Base-by-base conservation (phyloP, 2,113 vertebrate genomes). In the Dermatemys mawii region DNA sequence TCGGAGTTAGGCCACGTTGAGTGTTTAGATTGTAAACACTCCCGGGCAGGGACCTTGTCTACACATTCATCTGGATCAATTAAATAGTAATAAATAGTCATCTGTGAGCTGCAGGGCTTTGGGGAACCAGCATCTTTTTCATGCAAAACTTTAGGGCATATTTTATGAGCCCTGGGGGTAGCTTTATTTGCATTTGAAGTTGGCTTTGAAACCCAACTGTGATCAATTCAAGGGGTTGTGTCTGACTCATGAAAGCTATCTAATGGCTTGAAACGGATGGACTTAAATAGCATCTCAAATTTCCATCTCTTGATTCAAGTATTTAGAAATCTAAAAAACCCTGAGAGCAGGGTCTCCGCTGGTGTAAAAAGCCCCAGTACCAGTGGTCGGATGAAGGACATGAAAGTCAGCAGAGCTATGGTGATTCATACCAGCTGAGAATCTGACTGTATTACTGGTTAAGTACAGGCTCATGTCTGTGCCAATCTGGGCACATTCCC, bases 181-280 rank as follows among this genome's bases (percentile, higher is more conserved):
- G 50, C 81, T 91, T 70, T 49, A 81, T 81, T 92, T 89, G 50
- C 94, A 81, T 83, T 8, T 92, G 82, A 92, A 54, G 38, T 92
- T 95, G 88, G 81, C 92, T 96, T 95, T 93, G 88, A 93, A 88
- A 95, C 91, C 91, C 54, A 54, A 4, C 50, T 75, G 22, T 78
- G 57, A 92, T 95, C 88, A 54, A 91, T 92, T 94, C 94, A 60
- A 93, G 75, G 67, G 95, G 67, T 57, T 87, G 57, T 80, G 78
- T 87, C 75, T 95, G 96, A 96, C 86, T 95, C 92, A 93, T 70
- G 22, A 79, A 55, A 60, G 70, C 88, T 70, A n/a, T 70, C 63
- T 49, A 26, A 90, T 87, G 86, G 17, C 88, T 78, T 86, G 76
- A 93, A 83, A 87, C 2, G 83, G 53, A 54, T 27, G 22, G 11